Base-by-base conservation (phyloP, 2,113 vertebrate genomes). In the Menidia beryllina region DNA sequence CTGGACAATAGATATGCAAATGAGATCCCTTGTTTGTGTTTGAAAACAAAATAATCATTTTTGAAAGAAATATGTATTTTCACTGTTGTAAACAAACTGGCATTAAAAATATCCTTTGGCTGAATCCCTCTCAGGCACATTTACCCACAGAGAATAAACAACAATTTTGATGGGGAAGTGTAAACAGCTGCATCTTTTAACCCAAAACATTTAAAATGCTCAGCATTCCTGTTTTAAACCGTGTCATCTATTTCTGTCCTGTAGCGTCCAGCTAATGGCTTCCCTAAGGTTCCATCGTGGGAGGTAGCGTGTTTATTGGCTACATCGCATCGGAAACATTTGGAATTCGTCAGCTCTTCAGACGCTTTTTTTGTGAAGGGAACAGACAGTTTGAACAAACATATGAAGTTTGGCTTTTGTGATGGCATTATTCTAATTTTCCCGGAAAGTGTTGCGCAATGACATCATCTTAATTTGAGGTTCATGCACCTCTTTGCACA, bases 1-100 rank as follows among this genome's bases (percentile, higher is more conserved):
- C 97, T 97, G 55, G 2, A 9, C 4, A 58, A 12, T 75, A 12
- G 72, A 49, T 45, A 86, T 0, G 62, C 2, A 39, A 34, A 30
- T 19, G 57, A 47, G 64, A 72, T 13, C 7, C 34, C n/a, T n/a
- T 6, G 30, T 34, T 34, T 39, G 1, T 14, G 5, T 13, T 60
- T 27, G n/a, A 64, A 11, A 38, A 17, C 14, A 39, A 51, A 19
- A 38, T 19, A 45, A 45, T 6, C 41, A 19, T 15, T 7, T 5
- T 7, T 19, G 41, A 45, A 10, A 10, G 10, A 34, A 34, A 34
- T 34, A 34, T 34, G 30, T 34, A 34, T 10, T 34, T 34, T 6
- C 30, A 39, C 38, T 7, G 4, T 14, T 39, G 3, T 39, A 2
- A 3, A 39, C 4, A 13, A 3, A 6, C 38, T 39, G 38, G 38